These are phyloP conservation scores for Poecilia velifera DNA, from an alignment of 2,797 vertebrate species.

Conservation along the genomic window DNA sequence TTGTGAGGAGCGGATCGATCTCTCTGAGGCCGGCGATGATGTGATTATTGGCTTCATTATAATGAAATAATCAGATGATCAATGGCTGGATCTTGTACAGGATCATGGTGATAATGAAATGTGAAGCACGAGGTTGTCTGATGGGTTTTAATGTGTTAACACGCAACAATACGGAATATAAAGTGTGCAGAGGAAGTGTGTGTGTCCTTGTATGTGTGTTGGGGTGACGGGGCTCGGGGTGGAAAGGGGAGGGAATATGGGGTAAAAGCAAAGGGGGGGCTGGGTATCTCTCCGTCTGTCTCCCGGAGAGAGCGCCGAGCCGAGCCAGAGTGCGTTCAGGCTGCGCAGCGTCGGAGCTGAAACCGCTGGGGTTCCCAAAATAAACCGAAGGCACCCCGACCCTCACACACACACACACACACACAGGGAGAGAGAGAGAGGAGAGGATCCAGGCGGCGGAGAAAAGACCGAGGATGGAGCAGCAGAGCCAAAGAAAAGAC, in stretches of 20 bases:
- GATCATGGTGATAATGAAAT: conserved; percentile 52
- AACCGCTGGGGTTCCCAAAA: conserved; percentile 75
- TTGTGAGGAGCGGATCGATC: conserved; percentile 75
- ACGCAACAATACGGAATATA: background rate
- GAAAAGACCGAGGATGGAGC: conserved; percentile 74
- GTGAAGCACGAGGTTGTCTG: conserved; percentile 19
- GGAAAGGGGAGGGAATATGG: conserved; percentile 52
- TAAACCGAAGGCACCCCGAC: conserved; percentile 61
- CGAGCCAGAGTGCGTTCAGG: conserved; percentile 75
- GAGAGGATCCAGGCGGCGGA: conserved; percentile 28
- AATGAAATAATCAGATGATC: conserved; percentile 84
- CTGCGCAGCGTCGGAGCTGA: conserved; percentile 75
- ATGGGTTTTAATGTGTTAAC: background rate
- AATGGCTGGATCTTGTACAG: conserved; percentile 72
- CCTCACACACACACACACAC: conserved; percentile 31
- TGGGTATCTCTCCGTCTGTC: conserved; percentile 64
- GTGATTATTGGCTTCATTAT: conserved; percentile 83
- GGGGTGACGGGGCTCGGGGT: conserved; percentile 49
- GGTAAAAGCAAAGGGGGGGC: conserved; percentile 43
- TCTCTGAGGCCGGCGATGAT: conserved; percentile 66
- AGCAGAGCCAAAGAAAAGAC: conserved; percentile 75
- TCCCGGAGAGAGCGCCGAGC: conserved; percentile 64
- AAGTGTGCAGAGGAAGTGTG: conserved; percentile 7
- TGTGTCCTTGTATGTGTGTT: conserved; percentile 25
- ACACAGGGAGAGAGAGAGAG: background rate